These are phyloP conservation scores for Iphiclides podalirius DNA, from an alignment of 2,888 invertebrate species.

Conservation along the genomic window DNA sequence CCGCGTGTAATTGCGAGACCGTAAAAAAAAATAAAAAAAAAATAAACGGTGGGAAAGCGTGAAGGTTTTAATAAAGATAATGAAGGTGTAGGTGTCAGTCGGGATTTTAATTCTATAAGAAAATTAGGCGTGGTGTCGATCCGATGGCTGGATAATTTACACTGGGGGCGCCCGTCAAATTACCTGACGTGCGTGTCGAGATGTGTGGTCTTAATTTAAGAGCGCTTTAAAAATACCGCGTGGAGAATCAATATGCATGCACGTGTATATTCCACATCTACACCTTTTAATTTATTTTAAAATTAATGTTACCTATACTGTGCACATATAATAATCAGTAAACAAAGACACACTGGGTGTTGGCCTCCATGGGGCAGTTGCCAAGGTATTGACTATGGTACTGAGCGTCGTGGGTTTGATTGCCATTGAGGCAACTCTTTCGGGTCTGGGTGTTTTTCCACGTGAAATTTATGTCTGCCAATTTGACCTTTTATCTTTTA, in stretches of 20 bases:
- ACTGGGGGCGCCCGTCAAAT: conserved; percentile 2
- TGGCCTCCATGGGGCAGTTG: no score
- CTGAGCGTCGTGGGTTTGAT: no score
- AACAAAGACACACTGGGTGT: neutral
- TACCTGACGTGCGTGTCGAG: conserved; percentile 6
- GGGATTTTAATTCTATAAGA: conserved; percentile 13
- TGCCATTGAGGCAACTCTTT: no score
- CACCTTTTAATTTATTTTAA: no score
- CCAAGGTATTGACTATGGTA: no score
- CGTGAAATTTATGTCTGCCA: no score
- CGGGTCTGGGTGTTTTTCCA: no score
- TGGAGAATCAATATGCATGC: neutral
- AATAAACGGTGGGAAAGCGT: conserved; percentile 1
- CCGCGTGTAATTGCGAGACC: no score
- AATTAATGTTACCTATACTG: no score
- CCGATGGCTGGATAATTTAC: conserved; percentile 6
- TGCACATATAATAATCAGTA: no score
- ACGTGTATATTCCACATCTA: neutral
- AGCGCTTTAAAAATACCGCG: neutral
- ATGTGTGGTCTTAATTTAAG: conserved; percentile 31
- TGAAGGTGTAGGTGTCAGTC: conserved; percentile 7
- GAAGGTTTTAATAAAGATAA: conserved; percentile 19
- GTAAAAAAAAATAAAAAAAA: neutral
- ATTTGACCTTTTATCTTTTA: no score
- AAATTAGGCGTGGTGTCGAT: conserved; percentile 8